Evolutionary conservation across 2,888 invertebrate species (phyloP).

Genomic region (Cheilosia variabilis): DNA sequence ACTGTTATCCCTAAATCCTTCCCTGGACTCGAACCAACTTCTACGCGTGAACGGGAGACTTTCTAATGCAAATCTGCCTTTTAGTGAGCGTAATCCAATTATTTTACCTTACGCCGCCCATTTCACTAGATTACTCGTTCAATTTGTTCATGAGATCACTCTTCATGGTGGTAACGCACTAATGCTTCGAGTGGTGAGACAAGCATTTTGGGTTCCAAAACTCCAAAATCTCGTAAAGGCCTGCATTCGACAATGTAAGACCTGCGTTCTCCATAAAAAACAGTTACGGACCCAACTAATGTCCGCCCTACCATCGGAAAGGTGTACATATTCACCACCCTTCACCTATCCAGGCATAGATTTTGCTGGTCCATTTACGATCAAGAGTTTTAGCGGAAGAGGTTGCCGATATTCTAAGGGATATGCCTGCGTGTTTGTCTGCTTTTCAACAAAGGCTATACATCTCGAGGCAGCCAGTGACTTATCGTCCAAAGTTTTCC

Average conservation of each 20-base stretch:
- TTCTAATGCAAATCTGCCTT: neutral
- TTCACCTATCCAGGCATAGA: conserved; percentile 18
- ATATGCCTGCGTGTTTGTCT: no score
- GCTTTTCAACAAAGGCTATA: no score
- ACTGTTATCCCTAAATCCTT: conserved; percentile 9
- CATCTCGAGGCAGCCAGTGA: conserved; percentile 16
- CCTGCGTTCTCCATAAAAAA: neutral
- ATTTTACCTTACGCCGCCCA: conserved; percentile 5
- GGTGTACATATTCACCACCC: conserved; percentile 16
- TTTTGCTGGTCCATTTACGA: conserved; percentile 10
- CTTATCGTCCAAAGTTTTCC: neutral
- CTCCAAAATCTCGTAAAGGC: neutral
- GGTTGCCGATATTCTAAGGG: neutral
- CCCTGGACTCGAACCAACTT: conserved; percentile 3
- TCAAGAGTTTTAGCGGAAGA: neutral
- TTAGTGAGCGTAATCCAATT: conserved; percentile 3
- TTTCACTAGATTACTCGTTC: neutral
- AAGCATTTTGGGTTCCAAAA: neutral
- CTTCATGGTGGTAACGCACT: neutral
- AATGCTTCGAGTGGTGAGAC: neutral
- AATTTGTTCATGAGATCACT: neutral
- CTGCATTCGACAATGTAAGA: neutral
- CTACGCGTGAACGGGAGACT: conserved; percentile 13
- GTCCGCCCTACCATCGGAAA: neutral
- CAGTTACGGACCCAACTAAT: neutral